phyloP scores from a whole-genome alignment of 2,797 vertebrate species.

The Limosa lapponica region DNA sequence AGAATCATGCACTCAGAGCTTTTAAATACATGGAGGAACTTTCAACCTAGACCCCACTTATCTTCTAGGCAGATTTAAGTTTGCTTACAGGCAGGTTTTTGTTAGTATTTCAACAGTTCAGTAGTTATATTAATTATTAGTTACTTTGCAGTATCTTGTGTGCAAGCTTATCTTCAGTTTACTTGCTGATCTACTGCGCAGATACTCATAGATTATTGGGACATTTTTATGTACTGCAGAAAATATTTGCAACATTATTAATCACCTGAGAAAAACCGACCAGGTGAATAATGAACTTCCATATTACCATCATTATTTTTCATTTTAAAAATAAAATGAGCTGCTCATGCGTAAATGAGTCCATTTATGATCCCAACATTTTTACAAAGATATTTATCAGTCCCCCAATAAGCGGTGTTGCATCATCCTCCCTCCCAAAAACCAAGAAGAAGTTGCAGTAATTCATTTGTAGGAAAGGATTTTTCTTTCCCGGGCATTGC shows the following conservation, averaged over 20 bases:
- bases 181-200: background rate
- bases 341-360: background rate
- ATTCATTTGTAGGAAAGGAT: background rate
- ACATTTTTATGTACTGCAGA: background rate
- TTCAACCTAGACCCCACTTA: background rate
- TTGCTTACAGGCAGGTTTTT: background rate
- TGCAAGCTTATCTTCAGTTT: background rate
- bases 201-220: background rate
- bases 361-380: background rate
- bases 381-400: background rate
- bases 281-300: constrained; percentile 17
- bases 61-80: background rate
- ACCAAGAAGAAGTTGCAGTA: background rate
- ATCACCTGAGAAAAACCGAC: background rate
- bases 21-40: background rate
- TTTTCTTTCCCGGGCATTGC: background rate
- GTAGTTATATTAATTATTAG: constrained; percentile 1
- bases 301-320: background rate
- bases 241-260: constrained; percentile 10
- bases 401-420: background rate
- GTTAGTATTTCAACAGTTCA: background rate
- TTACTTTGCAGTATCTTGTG: background rate
- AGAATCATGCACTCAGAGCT: background rate
- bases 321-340: background rate
- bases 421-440: background rate